phyloP scores from a whole-genome alignment of 2,797 vertebrate genomes.

The Arrhamphus sclerolepis region DNA sequence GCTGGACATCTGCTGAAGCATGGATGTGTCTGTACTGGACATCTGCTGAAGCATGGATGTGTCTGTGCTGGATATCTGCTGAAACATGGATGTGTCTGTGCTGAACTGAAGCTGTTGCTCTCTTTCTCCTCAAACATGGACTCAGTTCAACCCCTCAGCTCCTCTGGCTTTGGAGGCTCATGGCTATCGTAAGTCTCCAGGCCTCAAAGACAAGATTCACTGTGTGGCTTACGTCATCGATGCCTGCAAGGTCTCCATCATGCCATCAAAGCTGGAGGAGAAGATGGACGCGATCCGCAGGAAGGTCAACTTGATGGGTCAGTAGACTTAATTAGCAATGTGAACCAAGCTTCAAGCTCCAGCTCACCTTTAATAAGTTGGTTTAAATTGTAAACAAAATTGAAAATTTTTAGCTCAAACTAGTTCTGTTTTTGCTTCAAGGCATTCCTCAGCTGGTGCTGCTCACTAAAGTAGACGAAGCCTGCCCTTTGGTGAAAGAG shows the following conservation, averaged over 20 bases:
- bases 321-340: too few relatives aligned
- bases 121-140: background rate
- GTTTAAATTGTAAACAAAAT: background rate
- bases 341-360: too few relatives aligned
- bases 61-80: background rate
- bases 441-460: conserved; percentile 71
- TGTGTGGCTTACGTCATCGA: conserved; percentile 70
- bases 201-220: conserved; percentile 61
- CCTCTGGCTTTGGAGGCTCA: conserved; percentile 40
- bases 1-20: background rate
- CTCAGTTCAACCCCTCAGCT: conserved; percentile 62
- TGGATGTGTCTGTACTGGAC: background rate
- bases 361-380: too few relatives aligned
- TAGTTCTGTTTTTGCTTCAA: conserved; percentile 21
- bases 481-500: conserved; percentile 52
- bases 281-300: conserved; percentile 60
- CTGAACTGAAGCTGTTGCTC: background rate
- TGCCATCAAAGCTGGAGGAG: conserved; percentile 49
- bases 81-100: background rate
- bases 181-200: conserved; percentile 10
- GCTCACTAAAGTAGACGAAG: conserved; percentile 73
- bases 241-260: conserved; percentile 59
- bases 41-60: background rate
- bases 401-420: too few relatives aligned
- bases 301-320: conserved; percentile 63